phyloP scores from a whole-genome alignment of 2,888 invertebrate species.

The Himalopsyche japonica region DNA sequence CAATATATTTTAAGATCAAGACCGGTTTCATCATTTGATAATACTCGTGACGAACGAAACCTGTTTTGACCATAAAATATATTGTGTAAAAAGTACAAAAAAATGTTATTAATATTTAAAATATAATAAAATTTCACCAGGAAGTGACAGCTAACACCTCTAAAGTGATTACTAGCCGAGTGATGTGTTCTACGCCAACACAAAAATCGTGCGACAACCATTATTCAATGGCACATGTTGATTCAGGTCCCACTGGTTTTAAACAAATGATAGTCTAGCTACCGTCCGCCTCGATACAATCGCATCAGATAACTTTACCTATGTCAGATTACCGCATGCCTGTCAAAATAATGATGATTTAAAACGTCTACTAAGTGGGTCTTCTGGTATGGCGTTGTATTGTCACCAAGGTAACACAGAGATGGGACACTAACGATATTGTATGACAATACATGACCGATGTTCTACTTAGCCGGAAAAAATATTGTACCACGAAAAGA shows the following conservation, averaged over 20 bases:
- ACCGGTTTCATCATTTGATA: too few species aligned
- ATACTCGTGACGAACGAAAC: too few species aligned
- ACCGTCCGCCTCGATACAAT: constrained; percentile 15
- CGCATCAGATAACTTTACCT: constrained; percentile 34
- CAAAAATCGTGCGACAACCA: too few species aligned
- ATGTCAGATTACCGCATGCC: constrained; percentile 37
- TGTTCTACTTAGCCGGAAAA: not conserved
- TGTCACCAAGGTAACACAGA: constrained; percentile 11
- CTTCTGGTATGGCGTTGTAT: constrained; percentile 20
- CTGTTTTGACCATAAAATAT: too few species aligned
- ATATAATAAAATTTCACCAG: too few species aligned
- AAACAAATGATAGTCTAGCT: not conserved
- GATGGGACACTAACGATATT: not conserved
- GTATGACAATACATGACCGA: not conserved
- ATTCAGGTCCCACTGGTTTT: not conserved
- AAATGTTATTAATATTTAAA: too few species aligned
- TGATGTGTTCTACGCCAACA: too few species aligned
- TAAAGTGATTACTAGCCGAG: too few species aligned
- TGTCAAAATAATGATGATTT: constrained; percentile 40
- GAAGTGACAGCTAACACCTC: too few species aligned
- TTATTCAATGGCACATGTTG: too few species aligned
- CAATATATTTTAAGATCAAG: too few species aligned
- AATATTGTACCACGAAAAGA: not conserved
- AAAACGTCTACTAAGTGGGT: constrained; percentile 17
- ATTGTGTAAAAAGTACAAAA: too few species aligned